phyloP scores from a whole-genome alignment of 2,113 vertebrate species.

The Peucedramus taeniatus region DNA sequence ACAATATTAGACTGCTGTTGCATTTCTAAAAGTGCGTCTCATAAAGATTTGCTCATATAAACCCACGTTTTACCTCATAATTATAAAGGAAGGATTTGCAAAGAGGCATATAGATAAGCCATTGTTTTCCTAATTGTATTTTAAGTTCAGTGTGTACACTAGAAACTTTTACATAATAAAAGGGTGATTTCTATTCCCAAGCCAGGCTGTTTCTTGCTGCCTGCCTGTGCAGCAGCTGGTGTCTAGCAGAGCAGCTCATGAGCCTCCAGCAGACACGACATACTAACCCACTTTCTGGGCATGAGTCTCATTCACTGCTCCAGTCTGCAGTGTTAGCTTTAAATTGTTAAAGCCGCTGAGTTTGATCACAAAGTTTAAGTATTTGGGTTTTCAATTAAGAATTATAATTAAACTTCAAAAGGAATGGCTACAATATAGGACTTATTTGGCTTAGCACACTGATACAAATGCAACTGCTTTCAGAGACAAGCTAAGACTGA shows the following conservation, averaged over 20 bases:
- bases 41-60: neutral
- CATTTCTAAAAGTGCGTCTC: neutral
- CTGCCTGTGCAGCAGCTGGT: neutral
- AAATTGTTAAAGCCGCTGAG: neutral
- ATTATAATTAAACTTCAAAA: neutral
- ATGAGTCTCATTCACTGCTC: neutral
- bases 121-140: neutral
- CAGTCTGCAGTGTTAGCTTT: neutral
- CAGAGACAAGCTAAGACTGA: neutral
- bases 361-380: neutral
- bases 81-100: neutral
- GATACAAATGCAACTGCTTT: neutral
- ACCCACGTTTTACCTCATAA: neutral
- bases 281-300: conserved; percentile 12
- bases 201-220: neutral
- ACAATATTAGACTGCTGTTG: neutral
- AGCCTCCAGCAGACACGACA: neutral
- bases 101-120: neutral
- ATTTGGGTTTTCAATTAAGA: neutral
- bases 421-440: neutral
- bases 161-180: neutral
- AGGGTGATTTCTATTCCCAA: neutral
- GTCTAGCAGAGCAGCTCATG: neutral
- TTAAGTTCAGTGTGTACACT: neutral
- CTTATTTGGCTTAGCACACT: neutral